A percentile compares a stretch with the other conserved stretches of the same genome.
phyloP scores from a whole-genome alignment of 2,797 vertebrate species.

The Phyllotis vaccarum region DNA sequence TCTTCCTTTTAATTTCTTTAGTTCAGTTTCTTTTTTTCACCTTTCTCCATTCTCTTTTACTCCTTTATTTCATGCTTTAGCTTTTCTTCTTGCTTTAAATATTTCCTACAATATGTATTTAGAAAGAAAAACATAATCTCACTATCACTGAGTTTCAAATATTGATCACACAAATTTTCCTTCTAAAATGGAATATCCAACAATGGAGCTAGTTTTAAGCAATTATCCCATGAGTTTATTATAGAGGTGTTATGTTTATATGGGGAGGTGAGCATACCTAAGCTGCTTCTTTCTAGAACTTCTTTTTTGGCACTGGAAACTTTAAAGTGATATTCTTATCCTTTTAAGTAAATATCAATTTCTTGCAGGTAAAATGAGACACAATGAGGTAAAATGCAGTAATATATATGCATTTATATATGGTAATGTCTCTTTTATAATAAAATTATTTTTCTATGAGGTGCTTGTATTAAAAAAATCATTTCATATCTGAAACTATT shows the following conservation, averaged over 20 bases:
- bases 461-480: background rate
- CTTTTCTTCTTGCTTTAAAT: background rate
- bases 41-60: background rate
- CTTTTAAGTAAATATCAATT: conserved; percentile 8
- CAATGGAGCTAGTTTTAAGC: background rate
- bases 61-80: background rate
- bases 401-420: conserved; percentile 17
- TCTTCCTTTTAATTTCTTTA: background rate
- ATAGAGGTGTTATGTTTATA: background rate
- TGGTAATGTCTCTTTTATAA: background rate
- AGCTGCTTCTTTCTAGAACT: background rate
- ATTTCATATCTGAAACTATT: background rate
- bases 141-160: background rate
- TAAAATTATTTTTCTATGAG: conserved; percentile 26
- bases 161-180: background rate
- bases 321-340: background rate
- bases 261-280: background rate
- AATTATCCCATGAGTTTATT: background rate
- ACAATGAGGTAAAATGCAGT: background rate
- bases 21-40: background rate
- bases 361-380: background rate
- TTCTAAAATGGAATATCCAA: background rate
- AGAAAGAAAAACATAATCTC: background rate
- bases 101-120: background rate
- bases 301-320: background rate